Evolutionary conservation across 2,797 vertebrate genomes (phyloP).

Genomic region (Naso thynnoides): DNA sequence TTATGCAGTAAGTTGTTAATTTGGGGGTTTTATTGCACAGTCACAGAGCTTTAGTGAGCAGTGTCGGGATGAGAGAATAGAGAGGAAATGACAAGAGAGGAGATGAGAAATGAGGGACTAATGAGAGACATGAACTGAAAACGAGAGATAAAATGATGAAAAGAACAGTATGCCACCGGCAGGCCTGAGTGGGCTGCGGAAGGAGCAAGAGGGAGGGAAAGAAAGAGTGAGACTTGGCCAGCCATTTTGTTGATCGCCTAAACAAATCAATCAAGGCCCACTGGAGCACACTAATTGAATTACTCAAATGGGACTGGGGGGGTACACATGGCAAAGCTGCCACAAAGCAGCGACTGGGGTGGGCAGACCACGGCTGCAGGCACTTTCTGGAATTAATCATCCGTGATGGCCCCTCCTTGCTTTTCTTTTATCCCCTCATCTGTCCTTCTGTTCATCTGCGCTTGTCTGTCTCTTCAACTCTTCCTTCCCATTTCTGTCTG

Average conservation of each 20-base stretch:
- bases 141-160: slow-evolving; percentile 62
- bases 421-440: slow-evolving; percentile 67
- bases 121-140: slow-evolving; percentile 55
- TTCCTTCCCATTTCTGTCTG: slow-evolving; percentile 21
- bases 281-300: slow-evolving; percentile 85
- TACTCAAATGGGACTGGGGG: slow-evolving; percentile 79
- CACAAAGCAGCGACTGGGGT: slow-evolving; percentile 67
- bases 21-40: slow-evolving; percentile 54
- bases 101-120: slow-evolving; percentile 43
- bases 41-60: slow-evolving; percentile 17
- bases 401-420: slow-evolving; percentile 61
- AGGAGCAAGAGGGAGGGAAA: slow-evolving; percentile 61
- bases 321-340: slow-evolving; percentile 70
- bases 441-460: slow-evolving; percentile 46
- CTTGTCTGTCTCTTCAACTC: slow-evolving; percentile 49
- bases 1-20: slow-evolving; percentile 41
- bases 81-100: slow-evolving; percentile 22
- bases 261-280: slow-evolving; percentile 85
- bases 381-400: slow-evolving; percentile 83
- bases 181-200: slow-evolving; percentile 46
- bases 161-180: slow-evolving; percentile 52
- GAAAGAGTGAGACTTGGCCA: slow-evolving; percentile 64
- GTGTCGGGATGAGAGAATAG: slow-evolving; percentile 24
- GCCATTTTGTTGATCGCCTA: slow-evolving; percentile 81
- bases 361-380: slow-evolving; percentile 73